Conservation (phyloP, 2,888 invertebrate genomes). For the Eumerus sabulonum region DNA sequence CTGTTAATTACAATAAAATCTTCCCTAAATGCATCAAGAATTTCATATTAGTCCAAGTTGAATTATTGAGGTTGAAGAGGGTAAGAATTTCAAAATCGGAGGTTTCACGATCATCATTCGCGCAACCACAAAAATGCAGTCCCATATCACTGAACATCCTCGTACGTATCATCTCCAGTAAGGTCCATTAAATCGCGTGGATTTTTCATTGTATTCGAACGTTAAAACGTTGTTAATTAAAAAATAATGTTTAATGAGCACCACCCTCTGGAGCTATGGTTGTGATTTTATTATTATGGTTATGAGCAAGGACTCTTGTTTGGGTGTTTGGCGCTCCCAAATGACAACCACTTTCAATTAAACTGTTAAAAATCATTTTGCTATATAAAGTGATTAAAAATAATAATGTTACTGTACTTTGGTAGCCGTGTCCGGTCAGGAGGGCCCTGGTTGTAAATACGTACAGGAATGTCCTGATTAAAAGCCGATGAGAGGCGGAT, state of each 20-base stretch:
- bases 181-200: conserved; percentile 14
- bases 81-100: no score
- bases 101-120: no score
- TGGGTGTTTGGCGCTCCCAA: no score
- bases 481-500: conserved; percentile 32
- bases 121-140: background rate
- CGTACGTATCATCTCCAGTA: background rate
- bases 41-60: no score
- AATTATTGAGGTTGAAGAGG: no score
- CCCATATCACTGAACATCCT: no score
- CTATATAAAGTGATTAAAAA: conserved; percentile 60
- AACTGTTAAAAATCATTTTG: conserved; percentile 62
- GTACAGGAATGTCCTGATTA: conserved; percentile 30
- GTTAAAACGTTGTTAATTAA: conserved; percentile 45
- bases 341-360: conserved; percentile 52
- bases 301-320: conserved; percentile 13
- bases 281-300: conserved; percentile 25
- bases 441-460: conserved; percentile 3
- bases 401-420: conserved; percentile 47
- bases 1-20: no score
- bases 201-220: conserved; percentile 10
- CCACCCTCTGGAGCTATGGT: background rate
- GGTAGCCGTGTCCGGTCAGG: background rate
- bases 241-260: conserved; percentile 56
- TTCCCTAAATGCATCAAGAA: no score